phyloP scores from a whole-genome alignment of 2,888 invertebrate species.

The Dione vanillae region DNA sequence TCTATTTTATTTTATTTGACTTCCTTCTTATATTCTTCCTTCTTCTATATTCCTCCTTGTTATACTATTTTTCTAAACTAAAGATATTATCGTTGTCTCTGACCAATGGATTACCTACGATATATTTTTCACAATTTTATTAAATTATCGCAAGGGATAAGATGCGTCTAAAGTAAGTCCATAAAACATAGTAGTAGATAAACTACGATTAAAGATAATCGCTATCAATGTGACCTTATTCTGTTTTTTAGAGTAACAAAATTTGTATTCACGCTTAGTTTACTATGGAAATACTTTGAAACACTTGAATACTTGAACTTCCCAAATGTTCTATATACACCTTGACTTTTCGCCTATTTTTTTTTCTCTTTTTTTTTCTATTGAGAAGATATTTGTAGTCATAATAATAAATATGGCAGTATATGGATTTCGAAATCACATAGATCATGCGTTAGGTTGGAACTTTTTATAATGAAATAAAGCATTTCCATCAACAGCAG shows the following conservation, averaged over 20 bases:
- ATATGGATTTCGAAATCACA: neutral
- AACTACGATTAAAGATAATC: slow-evolving; percentile 7
- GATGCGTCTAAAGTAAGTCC: neutral
- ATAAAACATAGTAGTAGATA: neutral
- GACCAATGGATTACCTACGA: neutral
- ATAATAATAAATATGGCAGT: neutral
- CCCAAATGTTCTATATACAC: too few species aligned
- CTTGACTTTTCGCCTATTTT: too few species aligned
- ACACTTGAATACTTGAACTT: neutral
- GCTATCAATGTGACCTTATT: slow-evolving; percentile 23
- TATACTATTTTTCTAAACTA: too few species aligned
- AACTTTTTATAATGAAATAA: neutral
- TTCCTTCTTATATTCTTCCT: too few species aligned
- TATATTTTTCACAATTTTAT: neutral
- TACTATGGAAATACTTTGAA: neutral
- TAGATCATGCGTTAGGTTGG: neutral
- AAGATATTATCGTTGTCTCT: neutral
- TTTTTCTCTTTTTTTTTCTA: too few species aligned
- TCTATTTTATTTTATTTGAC: too few species aligned
- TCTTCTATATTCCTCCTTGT: too few species aligned
- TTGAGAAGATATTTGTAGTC: neutral
- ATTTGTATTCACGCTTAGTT: neutral
- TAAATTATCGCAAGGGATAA: neutral
- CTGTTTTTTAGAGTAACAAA: neutral
- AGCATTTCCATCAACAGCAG: too few species aligned